Percentiles rank a stretch among this genome's conserved stretches.
phyloP scores from a whole-genome alignment of 1,140 invertebrate species.

The Drosophila kohkoa region DNA sequence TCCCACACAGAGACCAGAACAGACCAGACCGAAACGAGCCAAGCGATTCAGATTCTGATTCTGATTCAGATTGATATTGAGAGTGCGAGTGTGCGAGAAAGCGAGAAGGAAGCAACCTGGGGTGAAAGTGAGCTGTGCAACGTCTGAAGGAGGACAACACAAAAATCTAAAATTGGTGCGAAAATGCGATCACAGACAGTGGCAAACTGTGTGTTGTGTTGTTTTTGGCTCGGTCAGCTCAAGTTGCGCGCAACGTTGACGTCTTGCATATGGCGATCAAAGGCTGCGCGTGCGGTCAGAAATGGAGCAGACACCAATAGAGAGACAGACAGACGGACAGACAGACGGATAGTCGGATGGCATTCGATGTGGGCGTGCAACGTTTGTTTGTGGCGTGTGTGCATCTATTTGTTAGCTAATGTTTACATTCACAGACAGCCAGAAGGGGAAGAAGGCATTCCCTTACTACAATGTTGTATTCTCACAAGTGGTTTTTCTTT shows the following conservation, averaged over 20 bases:
- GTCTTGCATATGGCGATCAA: conserved; percentile 68
- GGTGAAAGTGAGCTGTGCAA: conserved; percentile 43
- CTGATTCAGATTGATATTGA: not conserved
- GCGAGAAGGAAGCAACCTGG: not conserved
- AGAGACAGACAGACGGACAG: conserved; percentile 8
- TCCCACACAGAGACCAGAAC: conserved; percentile 19
- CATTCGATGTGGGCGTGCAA: conserved; percentile 56
- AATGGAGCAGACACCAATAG: conserved; percentile 43
- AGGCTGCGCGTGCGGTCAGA: conserved; percentile 67
- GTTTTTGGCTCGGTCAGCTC: conserved; percentile 24
- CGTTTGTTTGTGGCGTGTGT: conserved; percentile 43
- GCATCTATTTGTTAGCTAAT: conserved; percentile 67
- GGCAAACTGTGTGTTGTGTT: not conserved
- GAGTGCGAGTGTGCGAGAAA: not conserved
- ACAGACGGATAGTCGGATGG: conserved; percentile 1
- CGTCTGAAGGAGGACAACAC: conserved; percentile 25
- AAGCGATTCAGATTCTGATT: too few relatives aligned
- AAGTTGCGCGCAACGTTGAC: conserved; percentile 54
- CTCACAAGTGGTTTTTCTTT: conserved; percentile 45
- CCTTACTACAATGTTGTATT: conserved; percentile 3
- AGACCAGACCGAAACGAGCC: not conserved
- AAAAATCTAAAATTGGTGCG: conserved; percentile 40
- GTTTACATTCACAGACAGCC: conserved; percentile 57
- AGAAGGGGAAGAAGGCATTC: not conserved
- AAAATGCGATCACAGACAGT: conserved; percentile 39